Base-by-base conservation (phyloP, 1,140 invertebrate genomes). In the Plectrocnemia conspersa region DNA sequence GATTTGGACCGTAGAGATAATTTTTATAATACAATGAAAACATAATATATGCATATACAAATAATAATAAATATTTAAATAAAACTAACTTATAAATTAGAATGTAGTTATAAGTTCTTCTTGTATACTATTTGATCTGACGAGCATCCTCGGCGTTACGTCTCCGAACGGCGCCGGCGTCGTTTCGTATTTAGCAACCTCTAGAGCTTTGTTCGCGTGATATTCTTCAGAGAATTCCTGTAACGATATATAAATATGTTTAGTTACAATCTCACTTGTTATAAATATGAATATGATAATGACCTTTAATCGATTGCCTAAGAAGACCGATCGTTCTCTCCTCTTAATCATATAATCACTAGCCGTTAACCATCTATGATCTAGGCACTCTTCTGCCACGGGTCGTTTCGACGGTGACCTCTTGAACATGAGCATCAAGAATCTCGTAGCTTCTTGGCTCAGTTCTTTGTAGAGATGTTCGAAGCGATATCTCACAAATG, bases 381-480 rank as follows among this genome's bases (percentile, higher is more conserved):
- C 93, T 64, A 92, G 82, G 64, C 92, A 95, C 71, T 98, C 94
- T 64, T 97, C 93, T 0, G 89, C 84, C 35, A 86, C 83, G 45
- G 95, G 91, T 67, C 96, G 78, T 81, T 97, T 96, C 88, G 83
- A 84, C 36, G 94, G 92, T 59, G 90, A 82, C 61, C 93, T 83
- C 76, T 98, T 98, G 73, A 99, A 92, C 21, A 97, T 76, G 55
- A 91, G 82, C 85, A 96, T 96, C 18, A 98, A 80, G 76, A 99
- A 98, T 54, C 93, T 79, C 0, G 94, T 89, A 3, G 86, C 89
- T 73, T 98, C 96, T 68, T 93, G 91, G 11, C 91, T 94, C 19
- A 96, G 82, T 72, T 97, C 93, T 64, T 94, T 92, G 68, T 88
- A 96, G 0, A 99, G 79, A 73, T 94, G 83, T 65, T 97, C 93